Conservation (phyloP, 2,888 invertebrate species). For the Lysandra coridon region DNA sequence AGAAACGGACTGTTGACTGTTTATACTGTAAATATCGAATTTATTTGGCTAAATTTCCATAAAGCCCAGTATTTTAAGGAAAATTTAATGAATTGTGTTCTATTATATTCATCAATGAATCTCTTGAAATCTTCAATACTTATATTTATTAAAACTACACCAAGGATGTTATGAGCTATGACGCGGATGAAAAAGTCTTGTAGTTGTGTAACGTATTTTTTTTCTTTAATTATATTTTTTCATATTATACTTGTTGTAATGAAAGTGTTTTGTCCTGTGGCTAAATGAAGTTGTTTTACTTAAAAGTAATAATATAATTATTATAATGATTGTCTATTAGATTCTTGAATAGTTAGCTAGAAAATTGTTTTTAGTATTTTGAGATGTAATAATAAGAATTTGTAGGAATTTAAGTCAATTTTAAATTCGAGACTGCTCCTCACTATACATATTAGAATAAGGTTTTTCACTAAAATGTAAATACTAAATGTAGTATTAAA, state of each 20-base stretch:
- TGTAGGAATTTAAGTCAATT: constrained; percentile 29
- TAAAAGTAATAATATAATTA: neutral
- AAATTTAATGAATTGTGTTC: neutral
- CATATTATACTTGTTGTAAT: too few relatives aligned
- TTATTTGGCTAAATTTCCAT: neutral
- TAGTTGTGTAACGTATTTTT: neutral
- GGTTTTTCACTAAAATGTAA: constrained; percentile 10
- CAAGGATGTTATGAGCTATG: too few relatives aligned
- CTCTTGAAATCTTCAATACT: too few relatives aligned
- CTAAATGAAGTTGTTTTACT: neutral
- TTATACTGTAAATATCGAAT: constrained; percentile 14
- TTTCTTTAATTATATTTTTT: neutral
- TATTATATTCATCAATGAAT: neutral
- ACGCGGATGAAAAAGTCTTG: neutral
- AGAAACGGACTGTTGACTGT: neutral
- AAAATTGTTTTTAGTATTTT: constrained; percentile 10
- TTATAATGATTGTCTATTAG: constrained; percentile 13
- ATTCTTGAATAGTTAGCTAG: constrained; percentile 21
- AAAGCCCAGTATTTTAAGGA: neutral
- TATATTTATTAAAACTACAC: too few relatives aligned
- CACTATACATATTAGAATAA: constrained; percentile 26
- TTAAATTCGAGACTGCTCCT: constrained; percentile 27
- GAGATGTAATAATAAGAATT: neutral
- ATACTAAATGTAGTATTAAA: constrained; percentile 11
- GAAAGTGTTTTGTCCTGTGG: neutral